Percentiles rank a stretch among this genome's conserved stretches.
These are phyloP conservation scores for Proisotoma minuta DNA, from an alignment of 2,888 invertebrate species.

Conservation along the genomic window DNA sequence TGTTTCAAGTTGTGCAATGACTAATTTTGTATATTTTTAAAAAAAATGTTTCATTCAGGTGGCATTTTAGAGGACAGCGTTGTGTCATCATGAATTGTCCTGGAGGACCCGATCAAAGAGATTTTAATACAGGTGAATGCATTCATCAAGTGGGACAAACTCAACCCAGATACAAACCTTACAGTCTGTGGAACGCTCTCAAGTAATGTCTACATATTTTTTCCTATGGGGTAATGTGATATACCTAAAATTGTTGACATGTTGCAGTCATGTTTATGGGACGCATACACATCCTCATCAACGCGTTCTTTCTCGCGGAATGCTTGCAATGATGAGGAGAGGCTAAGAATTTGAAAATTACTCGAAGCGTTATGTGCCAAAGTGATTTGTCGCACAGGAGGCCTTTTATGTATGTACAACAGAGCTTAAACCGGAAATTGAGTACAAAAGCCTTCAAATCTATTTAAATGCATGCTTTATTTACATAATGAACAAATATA, in stretches of 20 bases:
- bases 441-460: too few relatives aligned
- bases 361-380: too few relatives aligned
- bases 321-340: too few relatives aligned
- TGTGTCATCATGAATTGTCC: conserved; percentile 30
- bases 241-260: not conserved
- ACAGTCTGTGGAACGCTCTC: conserved; percentile 5
- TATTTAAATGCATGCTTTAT: too few relatives aligned
- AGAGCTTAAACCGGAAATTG: too few relatives aligned
- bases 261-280: conserved; percentile 3
- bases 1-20: too few relatives aligned
- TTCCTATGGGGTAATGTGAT: not conserved
- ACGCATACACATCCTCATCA: conserved; percentile 9
- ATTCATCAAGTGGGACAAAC: conserved; percentile 12
- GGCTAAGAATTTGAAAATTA: too few relatives aligned
- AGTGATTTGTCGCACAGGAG: too few relatives aligned
- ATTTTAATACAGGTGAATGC: conserved; percentile 34
- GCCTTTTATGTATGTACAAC: too few relatives aligned
- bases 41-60: too few relatives aligned
- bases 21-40: too few relatives aligned
- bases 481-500: too few relatives aligned
- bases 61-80: conserved; percentile 20
- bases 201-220: not conserved
- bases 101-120: conserved; percentile 29
- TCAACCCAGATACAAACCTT: not conserved
- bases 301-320: conserved; percentile 2